Evolutionary conservation across 1,140 invertebrate species (phyloP).

Genomic region (Leptinotarsa defecta): DNA sequence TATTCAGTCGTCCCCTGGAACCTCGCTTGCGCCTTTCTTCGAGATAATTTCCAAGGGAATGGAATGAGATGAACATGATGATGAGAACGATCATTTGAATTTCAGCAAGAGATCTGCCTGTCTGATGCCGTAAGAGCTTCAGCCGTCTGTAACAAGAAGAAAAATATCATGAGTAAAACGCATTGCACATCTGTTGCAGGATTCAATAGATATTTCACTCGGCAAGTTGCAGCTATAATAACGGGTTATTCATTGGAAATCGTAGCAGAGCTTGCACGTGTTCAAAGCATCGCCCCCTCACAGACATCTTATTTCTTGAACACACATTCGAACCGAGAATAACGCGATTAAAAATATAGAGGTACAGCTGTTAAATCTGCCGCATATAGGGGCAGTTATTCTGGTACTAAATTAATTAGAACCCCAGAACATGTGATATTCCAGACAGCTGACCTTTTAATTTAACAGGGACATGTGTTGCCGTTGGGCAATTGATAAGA

Average conservation of each 20-base stretch:
- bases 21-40: not conserved
- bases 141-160: slow-evolving; percentile 53
- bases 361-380: slow-evolving; percentile 31
- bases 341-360: slow-evolving; percentile 26
- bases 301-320: slow-evolving; percentile 19
- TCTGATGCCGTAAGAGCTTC: slow-evolving; percentile 52
- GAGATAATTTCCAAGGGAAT: slow-evolving; percentile 26
- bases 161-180: slow-evolving; percentile 23
- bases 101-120: slow-evolving; percentile 50
- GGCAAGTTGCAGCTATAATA: slow-evolving; percentile 14
- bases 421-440: slow-evolving; percentile 33
- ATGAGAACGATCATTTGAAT: not conserved
- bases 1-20: slow-evolving; percentile 28
- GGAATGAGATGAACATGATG: slow-evolving; percentile 43
- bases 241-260: slow-evolving; percentile 27
- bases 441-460: slow-evolving; percentile 39
- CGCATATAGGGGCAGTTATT: slow-evolving; percentile 33
- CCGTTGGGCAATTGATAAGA: slow-evolving; percentile 41
- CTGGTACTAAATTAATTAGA: slow-evolving; percentile 41
- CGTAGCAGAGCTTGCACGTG: slow-evolving; percentile 23
- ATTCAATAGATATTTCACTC: slow-evolving; percentile 21
- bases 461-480: slow-evolving; percentile 28
- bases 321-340: slow-evolving; percentile 17
- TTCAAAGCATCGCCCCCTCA: slow-evolving; percentile 19
- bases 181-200: slow-evolving; percentile 16